A percentile compares a stretch with the other conserved stretches of the same genome.
phyloP scores from a whole-genome alignment of 2,113 vertebrate species.

The Orycteropus afer region DNA sequence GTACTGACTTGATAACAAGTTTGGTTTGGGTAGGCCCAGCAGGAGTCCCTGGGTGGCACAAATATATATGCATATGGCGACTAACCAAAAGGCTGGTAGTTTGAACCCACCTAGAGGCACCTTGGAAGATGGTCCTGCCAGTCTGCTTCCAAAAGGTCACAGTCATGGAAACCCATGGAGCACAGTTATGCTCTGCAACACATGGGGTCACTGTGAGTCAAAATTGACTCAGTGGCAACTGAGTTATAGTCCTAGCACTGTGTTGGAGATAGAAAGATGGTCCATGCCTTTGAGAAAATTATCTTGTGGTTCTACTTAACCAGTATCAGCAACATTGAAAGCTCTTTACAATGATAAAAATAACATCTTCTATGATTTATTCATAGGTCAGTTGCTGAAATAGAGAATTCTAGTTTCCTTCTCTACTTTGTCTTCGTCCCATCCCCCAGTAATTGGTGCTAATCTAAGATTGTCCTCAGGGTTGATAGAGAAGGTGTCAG shows the following conservation, averaged over 20 bases:
- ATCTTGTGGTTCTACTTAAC: not conserved
- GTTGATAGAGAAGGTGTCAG: not conserved
- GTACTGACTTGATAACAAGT: not conserved
- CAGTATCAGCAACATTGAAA: not conserved
- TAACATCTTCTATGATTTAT: not conserved
- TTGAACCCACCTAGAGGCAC: not conserved
- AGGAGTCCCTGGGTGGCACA: not conserved
- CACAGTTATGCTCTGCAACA: not conserved
- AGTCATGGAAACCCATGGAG: not conserved
- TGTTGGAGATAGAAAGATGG: not conserved
- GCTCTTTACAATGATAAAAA: not conserved
- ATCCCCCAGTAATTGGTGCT: not conserved
- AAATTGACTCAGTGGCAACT: not conserved
- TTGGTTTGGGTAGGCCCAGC: not conserved
- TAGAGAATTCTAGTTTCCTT: not conserved
- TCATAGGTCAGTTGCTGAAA: not conserved
- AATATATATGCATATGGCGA: not conserved
- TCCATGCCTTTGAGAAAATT: conserved; percentile 43
- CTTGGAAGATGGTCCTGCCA: not conserved
- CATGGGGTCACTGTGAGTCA: not conserved
- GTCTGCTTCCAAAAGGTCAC: not conserved
- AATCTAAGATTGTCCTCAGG: not conserved
- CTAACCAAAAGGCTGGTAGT: not conserved
- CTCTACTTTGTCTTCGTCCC: not conserved
- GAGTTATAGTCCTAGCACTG: not conserved